Percentiles rank a stretch among this genome's conserved stretches.
Conservation (phyloP, 2,888 invertebrate genomes). For the Conus canariensis region DNA sequence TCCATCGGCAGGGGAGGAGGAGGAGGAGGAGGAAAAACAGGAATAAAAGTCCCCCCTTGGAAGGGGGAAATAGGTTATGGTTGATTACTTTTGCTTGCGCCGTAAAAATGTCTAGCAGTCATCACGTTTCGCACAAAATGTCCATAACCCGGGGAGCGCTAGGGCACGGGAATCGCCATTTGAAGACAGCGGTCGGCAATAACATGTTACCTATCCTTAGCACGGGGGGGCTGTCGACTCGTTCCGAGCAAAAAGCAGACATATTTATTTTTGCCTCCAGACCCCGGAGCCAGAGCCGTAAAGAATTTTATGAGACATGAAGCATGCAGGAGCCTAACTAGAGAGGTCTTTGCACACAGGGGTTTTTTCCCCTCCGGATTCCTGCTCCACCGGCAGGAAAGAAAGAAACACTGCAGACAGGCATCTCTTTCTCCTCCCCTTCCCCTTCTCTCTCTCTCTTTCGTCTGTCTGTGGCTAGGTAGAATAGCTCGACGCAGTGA, state of each 20-base stretch:
- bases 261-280: slow-evolving; percentile 37
- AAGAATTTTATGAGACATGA: slow-evolving; percentile 45
- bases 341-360: slow-evolving; percentile 28
- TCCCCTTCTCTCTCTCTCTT: not conserved
- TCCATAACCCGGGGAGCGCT: slow-evolving; percentile 35
- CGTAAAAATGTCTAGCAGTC: slow-evolving; percentile 45
- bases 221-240: slow-evolving; percentile 17
- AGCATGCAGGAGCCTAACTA: slow-evolving; percentile 42
- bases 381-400: not conserved
- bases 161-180: slow-evolving; percentile 22
- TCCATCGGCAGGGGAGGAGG: not conserved
- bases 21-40: slow-evolving; percentile 16
- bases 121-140: slow-evolving; percentile 43
- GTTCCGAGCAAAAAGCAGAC: slow-evolving; percentile 18
- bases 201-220: slow-evolving; percentile 42
- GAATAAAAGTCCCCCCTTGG: slow-evolving; percentile 28
- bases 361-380: too few relatives aligned
- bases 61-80: slow-evolving; percentile 36
- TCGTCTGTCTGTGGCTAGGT: not conserved
- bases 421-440: not conserved
- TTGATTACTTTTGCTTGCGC: slow-evolving; percentile 42
- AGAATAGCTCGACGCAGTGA: not conserved
- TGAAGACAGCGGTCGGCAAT: slow-evolving; percentile 34
- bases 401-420: slow-evolving; percentile 1
- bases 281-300: slow-evolving; percentile 17